A percentile compares a stretch with the other conserved stretches of the same genome.
Conservation (phyloP, 2,113 vertebrate species). For the Apteryx owenii region DNA sequence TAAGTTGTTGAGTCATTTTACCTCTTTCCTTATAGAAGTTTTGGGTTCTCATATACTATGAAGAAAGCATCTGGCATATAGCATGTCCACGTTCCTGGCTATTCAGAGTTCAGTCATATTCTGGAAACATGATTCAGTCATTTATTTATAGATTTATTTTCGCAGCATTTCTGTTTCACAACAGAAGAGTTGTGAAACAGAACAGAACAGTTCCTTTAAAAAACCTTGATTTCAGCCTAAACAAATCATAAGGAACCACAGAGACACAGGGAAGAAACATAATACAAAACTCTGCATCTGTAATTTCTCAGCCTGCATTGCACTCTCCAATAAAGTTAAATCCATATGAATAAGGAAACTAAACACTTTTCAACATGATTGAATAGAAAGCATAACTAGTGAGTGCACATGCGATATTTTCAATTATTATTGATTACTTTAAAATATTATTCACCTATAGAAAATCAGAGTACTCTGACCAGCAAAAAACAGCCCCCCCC, state of each 20-base stretch:
- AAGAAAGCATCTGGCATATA: neutral
- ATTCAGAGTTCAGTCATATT: neutral
- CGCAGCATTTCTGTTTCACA: neutral
- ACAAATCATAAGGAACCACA: neutral
- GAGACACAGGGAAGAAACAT: neutral
- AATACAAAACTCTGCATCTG: neutral
- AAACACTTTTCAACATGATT: neutral
- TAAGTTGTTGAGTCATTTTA: neutral
- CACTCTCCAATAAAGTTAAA: neutral
- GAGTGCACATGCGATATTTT: neutral
- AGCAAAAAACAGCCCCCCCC: neutral
- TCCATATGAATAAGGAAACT: neutral
- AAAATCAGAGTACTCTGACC: neutral
- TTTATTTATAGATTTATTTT: neutral
- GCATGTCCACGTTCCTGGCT: neutral
- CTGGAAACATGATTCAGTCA: neutral
- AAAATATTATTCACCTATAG: neutral
- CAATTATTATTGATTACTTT: neutral
- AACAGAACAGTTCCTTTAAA: neutral
- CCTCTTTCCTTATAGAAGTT: neutral
- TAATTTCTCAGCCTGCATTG: neutral
- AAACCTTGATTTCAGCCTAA: neutral
- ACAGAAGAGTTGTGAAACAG: too few relatives aligned
- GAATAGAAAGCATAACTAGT: neutral
- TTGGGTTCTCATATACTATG: neutral